Evolutionary conservation across 2,797 vertebrate genomes (phyloP), one percentile per base, ranked within the genome.

Genomic region (Acrossocheilus wenchowensis): DNA sequence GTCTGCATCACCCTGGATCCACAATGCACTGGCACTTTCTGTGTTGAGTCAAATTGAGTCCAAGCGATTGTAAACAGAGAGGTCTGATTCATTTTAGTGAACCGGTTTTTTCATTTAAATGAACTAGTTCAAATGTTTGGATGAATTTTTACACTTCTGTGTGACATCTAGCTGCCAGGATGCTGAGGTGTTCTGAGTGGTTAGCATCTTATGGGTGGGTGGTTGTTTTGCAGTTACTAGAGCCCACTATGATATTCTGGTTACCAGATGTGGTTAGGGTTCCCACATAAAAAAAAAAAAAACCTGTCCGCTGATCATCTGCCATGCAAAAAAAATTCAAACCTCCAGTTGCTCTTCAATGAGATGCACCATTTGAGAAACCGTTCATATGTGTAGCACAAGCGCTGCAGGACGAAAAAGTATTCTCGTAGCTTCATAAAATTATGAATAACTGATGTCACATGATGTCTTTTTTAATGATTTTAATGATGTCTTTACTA

Each of bases 1-100:
- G 84, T 86, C 86, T 60, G 74, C 80, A 75, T 88, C 83, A 86
- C 81, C 62, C 52, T 60, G 84, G 60, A 86, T 85, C 71, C 77
- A 74, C 81, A 86, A 87, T 87, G 89, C 75, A 86, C 80, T 52
- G 78, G 19, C 48, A 36, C 69, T 52, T 75, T 78, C 19, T 26
- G 62, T 34, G 26, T 30, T 30, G 30, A 30, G 30, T 30, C 26
- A 36, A 43, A 77, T 48, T 43, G 4, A 43, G 23, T 66, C 26
- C 50, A 57, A 50, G 30, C 5, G 2, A 50, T 34, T 77, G 57
- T 66, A 75, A 84, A 77, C 3, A 4, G 3, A 5, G 72, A 66
- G 43, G 19, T 15, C 50, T 4, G 50, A 78, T 39, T 57, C 3
- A n/a, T 78, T 78, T 68, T 57, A 57, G 34, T 17, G 1, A 84